Base-by-base conservation (phyloP, 1,140 invertebrate species). In the Neoseiulus cucumeris region DNA sequence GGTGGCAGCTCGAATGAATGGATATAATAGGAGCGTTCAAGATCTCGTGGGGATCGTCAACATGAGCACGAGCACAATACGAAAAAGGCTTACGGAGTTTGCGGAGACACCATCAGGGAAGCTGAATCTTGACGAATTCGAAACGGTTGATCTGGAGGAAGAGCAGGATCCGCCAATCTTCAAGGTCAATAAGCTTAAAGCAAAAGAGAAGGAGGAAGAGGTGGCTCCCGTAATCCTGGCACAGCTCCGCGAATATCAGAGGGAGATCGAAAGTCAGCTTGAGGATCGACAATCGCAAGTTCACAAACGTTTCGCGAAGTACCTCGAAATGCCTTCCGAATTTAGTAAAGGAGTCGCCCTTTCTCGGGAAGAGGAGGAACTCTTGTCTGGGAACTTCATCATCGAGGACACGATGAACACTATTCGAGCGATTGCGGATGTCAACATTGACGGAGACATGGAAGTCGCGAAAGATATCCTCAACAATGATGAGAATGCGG, bases 131-230 rank as follows among this genome's bases (percentile, higher is more conserved):
- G 91, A 98, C 68, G 92, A 99, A 78, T 99, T 99, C 73, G 89
- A 95, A 84, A 87, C 84, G 0, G 88, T 98, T 5, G 93, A 98
- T 76, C 78, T 98, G 64, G 92, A 96, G 74, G 89, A 94, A 71
- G 91, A 95, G 72, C 88, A 92, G 73, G 93, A 97, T 78, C 94
- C 94, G 29, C 91, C 91, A 0, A 86, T 89, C 0, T 98, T 92
- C 73, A 92, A 88, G 77, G 85, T 64, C 14, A 33, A 44, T 25
- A 68, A 68, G 14, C 42, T 55, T 28, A 69, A 64, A 42, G 66
- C 41, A 1, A 68, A 68, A 42, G 44, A 51, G 18, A 67, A 68
- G 1, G 65, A 45, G 5, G 66, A 68, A 20, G 67, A 68, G 18
- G 66, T 68, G 18, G 68, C 68, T 5, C 51, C 51, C 12, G 17